A percentile compares a stretch with the other conserved stretches of the same genome.
phyloP scores from a whole-genome alignment of 2,797 vertebrate genomes.

The Xenopus petersii region DNA sequence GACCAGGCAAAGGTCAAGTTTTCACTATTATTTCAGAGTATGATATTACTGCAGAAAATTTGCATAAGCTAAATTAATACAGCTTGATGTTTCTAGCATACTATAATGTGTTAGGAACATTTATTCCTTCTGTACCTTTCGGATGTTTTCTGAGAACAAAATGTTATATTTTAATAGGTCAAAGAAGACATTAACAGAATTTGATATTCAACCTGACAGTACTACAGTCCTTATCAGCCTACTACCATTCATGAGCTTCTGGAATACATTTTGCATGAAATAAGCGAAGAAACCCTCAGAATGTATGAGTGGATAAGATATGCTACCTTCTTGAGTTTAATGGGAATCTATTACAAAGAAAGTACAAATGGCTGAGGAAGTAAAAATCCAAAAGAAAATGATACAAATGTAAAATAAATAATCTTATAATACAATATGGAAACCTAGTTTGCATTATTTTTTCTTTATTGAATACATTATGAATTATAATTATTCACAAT shows the following conservation, averaged over 20 bases:
- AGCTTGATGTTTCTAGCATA: background rate
- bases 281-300: conserved; percentile 10
- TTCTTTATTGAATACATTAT: no score
- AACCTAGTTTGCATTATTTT: no score
- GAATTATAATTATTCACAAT: no score
- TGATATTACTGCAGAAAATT: no score
- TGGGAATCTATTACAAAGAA: conserved; percentile 24
- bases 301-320: conserved; percentile 29
- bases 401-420: background rate
- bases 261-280: conserved; percentile 21
- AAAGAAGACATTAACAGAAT: conserved; percentile 34
- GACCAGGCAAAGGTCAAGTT: no score
- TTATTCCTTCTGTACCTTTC: conserved; percentile 5
- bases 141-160: conserved; percentile 7
- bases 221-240: conserved; percentile 22
- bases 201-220: conserved; percentile 29
- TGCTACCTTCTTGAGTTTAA: conserved; percentile 10
- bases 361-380: conserved; percentile 4
- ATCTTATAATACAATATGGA: background rate
- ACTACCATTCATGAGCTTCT: conserved; percentile 17
- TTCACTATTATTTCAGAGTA: no score
- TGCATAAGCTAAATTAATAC: background rate
- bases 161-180: conserved; percentile 21
- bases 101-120: background rate
- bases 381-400: conserved; percentile 13